Percentiles rank a stretch among this genome's conserved stretches.
Conservation (phyloP, 2,888 invertebrate genomes). For the Hydrotaea cyrtoneurina region DNA sequence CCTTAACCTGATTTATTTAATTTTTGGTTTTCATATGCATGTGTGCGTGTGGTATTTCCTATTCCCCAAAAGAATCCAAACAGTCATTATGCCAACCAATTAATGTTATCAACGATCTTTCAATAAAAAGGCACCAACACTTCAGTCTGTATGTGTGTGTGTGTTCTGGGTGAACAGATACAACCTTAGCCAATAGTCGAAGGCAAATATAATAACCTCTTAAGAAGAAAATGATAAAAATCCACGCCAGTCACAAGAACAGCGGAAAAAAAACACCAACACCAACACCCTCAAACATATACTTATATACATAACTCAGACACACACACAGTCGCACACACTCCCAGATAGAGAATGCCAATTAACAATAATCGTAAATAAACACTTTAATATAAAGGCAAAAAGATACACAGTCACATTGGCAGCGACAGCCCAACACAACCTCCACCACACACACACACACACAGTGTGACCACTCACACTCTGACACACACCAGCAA, state of each 20-base stretch:
- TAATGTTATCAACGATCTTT: too few relatives aligned
- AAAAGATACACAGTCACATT: not conserved
- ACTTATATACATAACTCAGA: not conserved
- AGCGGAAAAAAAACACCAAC: not conserved
- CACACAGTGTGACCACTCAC: not conserved
- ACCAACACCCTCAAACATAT: not conserved
- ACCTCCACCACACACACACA: not conserved
- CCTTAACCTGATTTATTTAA: too few relatives aligned
- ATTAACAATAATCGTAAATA: conserved; percentile 28
- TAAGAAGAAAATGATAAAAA: not conserved
- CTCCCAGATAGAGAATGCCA: conserved; percentile 1
- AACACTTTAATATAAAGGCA: not conserved
- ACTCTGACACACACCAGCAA: not conserved
- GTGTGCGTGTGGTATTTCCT: too few relatives aligned
- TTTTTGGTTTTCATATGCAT: too few relatives aligned
- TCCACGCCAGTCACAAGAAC: not conserved
- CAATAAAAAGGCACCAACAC: too few relatives aligned
- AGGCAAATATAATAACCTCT: not conserved
- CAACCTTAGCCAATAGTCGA: not conserved
- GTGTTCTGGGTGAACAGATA: not conserved
- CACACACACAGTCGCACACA: not conserved
- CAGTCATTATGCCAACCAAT: too few relatives aligned
- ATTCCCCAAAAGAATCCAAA: too few relatives aligned
- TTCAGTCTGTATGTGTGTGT: too few relatives aligned
- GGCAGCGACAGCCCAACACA: too few relatives aligned